Evolutionary conservation across 2,888 invertebrate genomes (phyloP).

Genomic region (Drepana falcataria): DNA sequence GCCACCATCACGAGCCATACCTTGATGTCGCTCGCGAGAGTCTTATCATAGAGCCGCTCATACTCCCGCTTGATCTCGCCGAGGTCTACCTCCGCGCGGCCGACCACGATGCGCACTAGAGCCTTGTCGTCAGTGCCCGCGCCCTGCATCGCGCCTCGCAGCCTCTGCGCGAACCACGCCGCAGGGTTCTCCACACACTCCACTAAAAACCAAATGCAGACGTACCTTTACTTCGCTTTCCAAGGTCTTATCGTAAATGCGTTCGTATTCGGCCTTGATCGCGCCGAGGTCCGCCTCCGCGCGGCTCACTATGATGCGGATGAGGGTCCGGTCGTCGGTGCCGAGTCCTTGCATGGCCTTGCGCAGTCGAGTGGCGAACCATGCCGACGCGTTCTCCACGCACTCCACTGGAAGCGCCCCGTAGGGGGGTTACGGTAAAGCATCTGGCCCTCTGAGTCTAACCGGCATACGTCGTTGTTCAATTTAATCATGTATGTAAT

Average conservation of each 20-base stretch:
- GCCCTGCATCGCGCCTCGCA: slow-evolving; percentile 82
- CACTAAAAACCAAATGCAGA: slow-evolving; percentile 68
- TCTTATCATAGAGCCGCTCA: slow-evolving; percentile 83
- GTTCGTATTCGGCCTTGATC: slow-evolving; percentile 84
- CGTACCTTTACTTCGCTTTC: slow-evolving; percentile 81
- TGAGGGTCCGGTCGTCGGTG: slow-evolving; percentile 84
- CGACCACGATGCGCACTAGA: slow-evolving; percentile 82
- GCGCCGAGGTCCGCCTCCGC: slow-evolving; percentile 84
- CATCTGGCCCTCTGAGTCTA: background rate
- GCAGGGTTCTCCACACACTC: slow-evolving; percentile 84
- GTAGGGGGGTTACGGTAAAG: no score
- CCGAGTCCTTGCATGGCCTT: slow-evolving; percentile 84
- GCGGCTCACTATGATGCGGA: slow-evolving; percentile 84
- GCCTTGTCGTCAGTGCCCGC: slow-evolving; percentile 84
- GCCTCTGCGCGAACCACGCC: slow-evolving; percentile 83
- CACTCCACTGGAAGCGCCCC: slow-evolving; percentile 79
- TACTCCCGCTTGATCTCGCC: slow-evolving; percentile 83
- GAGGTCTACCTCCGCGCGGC: slow-evolving; percentile 84
- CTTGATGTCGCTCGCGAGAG: slow-evolving; percentile 81
- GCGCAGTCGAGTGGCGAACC: slow-evolving; percentile 83
- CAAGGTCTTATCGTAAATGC: slow-evolving; percentile 83
- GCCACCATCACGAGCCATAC: slow-evolving; percentile 41
- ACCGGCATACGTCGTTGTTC: background rate
- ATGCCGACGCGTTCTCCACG: slow-evolving; percentile 82
- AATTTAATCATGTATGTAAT: no score